Evolutionary conservation across 2,888 invertebrate genomes (phyloP), one percentile per base, ranked within the genome.

Genomic region (Polydrusus tereticollis): DNA sequence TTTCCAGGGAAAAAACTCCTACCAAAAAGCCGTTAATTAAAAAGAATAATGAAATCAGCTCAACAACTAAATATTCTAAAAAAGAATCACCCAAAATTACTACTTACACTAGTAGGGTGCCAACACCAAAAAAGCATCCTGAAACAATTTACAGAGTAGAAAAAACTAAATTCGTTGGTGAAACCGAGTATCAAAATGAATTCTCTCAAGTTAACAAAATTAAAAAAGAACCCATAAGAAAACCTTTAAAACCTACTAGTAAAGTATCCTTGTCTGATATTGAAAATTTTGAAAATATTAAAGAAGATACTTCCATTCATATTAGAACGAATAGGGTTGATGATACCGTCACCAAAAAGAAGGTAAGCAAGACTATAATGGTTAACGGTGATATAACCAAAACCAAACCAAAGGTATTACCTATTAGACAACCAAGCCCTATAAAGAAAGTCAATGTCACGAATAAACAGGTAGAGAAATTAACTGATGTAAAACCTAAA

Each of bases 261-360:
- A 79, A 75, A 65, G 74, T 75, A 7, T 72, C 77, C 12, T 63
- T 80, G 18, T 66, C 71, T 43, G 77, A 82, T 62, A 75, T 80
- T 18, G 82, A 81, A 58, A 77, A 78, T 6, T 38, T 77, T 21
- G 73, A 76, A 41, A 75, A 77, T 59, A 59, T 58, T 14, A 76
- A 77, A 65, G 77, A 77, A 65, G 78, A 81, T 50, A 78, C 75
- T 20, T 74, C 73, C 10, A 62, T 77, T 38, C 79, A 80, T 72
- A 69, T 79, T 5, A 76, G 81, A 75, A 80, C 82, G 2, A 80
- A 82, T 26, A 76, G 81, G 60, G 78, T 81, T 38, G 80, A 82
- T 64, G 79, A 80, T 36, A 80, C 76, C 6, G 67, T 79, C n/a
- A 78, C 76, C 6, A 79, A 77, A 69, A 78, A 78, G 67, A 77